Conservation (phyloP, 2,888 invertebrate species). For the Amiota minor region DNA sequence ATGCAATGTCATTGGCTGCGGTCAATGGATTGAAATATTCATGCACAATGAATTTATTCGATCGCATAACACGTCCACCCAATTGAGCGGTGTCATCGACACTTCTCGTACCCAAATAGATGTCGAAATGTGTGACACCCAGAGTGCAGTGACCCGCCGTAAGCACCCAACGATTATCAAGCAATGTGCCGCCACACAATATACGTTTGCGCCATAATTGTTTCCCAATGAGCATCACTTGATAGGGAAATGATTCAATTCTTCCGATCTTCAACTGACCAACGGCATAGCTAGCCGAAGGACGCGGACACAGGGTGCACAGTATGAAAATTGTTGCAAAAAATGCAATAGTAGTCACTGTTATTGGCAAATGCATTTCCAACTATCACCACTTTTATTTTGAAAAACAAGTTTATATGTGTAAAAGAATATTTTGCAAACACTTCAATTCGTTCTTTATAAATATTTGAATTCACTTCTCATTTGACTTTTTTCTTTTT, state of each 20-base stretch:
- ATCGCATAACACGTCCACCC: constrained; percentile 63
- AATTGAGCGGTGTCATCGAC: constrained; percentile 60
- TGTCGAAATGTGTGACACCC: constrained; percentile 69
- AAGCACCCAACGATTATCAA: constrained; percentile 70
- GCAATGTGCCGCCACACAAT: constrained; percentile 71
- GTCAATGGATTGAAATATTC: constrained; percentile 65
- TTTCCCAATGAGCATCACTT: constrained; percentile 73
- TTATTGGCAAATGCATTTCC: constrained; percentile 39
- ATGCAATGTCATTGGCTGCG: constrained; percentile 71
- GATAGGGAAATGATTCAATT: constrained; percentile 71
- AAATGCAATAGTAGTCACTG: constrained; percentile 18
- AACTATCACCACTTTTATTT: background rate
- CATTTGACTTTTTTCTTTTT: background rate
- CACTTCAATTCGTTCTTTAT: constrained; percentile 1
- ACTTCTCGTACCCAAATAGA: constrained; percentile 70
- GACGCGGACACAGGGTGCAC: background rate
- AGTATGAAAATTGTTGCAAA: constrained; percentile 15
- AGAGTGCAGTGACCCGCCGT: constrained; percentile 72
- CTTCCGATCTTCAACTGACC: constrained; percentile 68
- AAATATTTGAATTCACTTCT: background rate
- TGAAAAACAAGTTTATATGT: background rate
- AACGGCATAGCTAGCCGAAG: constrained; percentile 59
- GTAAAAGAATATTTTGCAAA: constrained; percentile 5
- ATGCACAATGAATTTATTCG: constrained; percentile 69
- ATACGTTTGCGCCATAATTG: constrained; percentile 67